A percentile compares a stretch with the other conserved stretches of the same genome.
These are phyloP conservation scores for Morone chrysops DNA, from an alignment of 2,113 vertebrate genomes.

Conservation along the genomic window DNA sequence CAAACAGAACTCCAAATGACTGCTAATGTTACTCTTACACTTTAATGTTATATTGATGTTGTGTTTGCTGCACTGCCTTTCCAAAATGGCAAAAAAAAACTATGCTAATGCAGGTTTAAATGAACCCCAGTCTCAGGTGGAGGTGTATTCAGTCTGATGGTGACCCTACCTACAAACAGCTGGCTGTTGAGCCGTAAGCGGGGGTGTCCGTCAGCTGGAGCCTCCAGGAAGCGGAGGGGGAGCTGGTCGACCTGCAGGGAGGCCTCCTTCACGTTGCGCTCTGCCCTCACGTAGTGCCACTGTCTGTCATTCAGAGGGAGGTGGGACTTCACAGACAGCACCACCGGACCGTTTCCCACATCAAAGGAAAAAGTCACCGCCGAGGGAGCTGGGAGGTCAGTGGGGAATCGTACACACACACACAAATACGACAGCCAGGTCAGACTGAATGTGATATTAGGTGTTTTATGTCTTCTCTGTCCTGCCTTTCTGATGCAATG, in stretches of 20 bases:
- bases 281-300: conserved; percentile 93
- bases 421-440: conserved; percentile 34
- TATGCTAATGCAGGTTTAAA: not conserved
- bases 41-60: too few species aligned
- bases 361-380: conserved; percentile 93
- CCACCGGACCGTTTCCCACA: conserved; percentile 90
- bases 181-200: conserved; percentile 93
- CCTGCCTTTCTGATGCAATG: conserved; percentile 72
- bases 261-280: conserved; percentile 93
- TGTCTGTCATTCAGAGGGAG: conserved; percentile 93
- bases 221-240: conserved; percentile 87
- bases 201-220: conserved; percentile 88
- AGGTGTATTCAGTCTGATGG: not conserved
- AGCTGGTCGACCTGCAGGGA: conserved; percentile 94
- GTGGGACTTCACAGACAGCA: conserved; percentile 88
- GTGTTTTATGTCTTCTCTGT: conserved; percentile 42
- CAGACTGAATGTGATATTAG: conserved; percentile 60
- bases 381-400: conserved; percentile 86
- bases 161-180: conserved; percentile 92
- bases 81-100: not conserved
- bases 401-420: conserved; percentile 9
- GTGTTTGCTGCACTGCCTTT: not conserved
- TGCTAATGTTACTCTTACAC: not conserved
- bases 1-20: not conserved
- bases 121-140: not conserved